Conservation (phyloP, 2,797 vertebrate genomes). For the Sarcoramphus papa region DNA sequence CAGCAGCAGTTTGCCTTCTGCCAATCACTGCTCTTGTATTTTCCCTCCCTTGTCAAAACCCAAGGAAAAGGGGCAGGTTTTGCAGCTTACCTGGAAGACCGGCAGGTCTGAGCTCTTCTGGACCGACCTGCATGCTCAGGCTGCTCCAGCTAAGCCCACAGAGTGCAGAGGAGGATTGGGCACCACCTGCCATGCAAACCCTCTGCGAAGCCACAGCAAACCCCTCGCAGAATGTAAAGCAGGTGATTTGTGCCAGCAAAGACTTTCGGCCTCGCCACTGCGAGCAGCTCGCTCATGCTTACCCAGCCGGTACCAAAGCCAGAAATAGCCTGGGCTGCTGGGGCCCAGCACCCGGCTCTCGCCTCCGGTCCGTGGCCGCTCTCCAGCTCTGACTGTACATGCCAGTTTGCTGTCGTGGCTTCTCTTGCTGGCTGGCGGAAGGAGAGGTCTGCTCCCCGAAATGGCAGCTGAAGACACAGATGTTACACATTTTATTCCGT, state of each 20-base stretch:
- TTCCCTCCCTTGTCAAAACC: not conserved
- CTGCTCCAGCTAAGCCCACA: not conserved
- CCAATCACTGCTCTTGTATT: not conserved
- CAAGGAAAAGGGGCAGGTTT: not conserved
- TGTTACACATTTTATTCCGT: not conserved
- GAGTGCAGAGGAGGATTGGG: accelerated
- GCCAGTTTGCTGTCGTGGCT: not conserved
- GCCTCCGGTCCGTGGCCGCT: accelerated
- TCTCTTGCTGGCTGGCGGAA: not conserved
- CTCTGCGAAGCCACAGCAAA: not conserved
- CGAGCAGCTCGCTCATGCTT: not conserved
- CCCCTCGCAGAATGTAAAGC: not conserved
- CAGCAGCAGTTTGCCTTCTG: not conserved
- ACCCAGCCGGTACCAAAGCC: not conserved
- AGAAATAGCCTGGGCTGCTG: not conserved
- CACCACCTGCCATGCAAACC: not conserved
- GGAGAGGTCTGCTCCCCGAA: not conserved
- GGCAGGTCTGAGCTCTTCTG: not conserved
- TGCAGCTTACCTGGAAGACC: not conserved
- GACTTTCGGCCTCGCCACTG: not conserved
- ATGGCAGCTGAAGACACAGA: not conserved
- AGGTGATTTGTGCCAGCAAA: not conserved
- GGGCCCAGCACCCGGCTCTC: not conserved
- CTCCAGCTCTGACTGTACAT: not conserved
- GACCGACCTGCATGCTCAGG: not conserved